Evolutionary conservation across 2,888 invertebrate species (phyloP).

Genomic region (Linnaemya tessellans): DNA sequence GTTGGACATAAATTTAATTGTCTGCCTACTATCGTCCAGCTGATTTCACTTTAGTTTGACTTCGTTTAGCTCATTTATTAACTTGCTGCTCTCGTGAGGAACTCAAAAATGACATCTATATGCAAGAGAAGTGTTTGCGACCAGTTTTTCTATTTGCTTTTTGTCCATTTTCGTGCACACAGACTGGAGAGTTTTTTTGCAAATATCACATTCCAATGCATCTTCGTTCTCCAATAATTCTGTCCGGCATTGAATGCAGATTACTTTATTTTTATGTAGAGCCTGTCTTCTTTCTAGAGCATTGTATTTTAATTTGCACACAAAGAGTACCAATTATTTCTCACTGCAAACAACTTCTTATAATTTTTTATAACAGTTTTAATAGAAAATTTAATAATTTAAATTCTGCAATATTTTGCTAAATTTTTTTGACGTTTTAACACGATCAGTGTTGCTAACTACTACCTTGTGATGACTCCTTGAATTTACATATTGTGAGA

Average conservation of each 20-base stretch:
- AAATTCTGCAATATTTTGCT: no score
- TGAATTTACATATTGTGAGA: no score
- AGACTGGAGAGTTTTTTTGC: no score
- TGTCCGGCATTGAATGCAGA: conserved; percentile 18
- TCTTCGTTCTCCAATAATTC: conserved; percentile 15
- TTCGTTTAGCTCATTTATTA: not conserved
- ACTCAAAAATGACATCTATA: not conserved
- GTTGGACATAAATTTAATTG: conserved; percentile 2
- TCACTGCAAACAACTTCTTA: not conserved
- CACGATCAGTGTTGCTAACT: not conserved
- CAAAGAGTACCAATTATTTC: not conserved
- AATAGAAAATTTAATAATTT: not conserved
- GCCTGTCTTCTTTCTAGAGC: not conserved
- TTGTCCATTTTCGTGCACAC: not conserved
- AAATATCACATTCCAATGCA: not conserved
- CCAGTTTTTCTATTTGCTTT: not conserved
- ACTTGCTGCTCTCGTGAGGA: not conserved
- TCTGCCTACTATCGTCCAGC: not conserved
- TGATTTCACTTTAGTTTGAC: not conserved
- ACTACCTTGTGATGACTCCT: no score
- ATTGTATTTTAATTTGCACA: not conserved
- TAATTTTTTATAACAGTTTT: not conserved
- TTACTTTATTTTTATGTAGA: conserved; percentile 21
- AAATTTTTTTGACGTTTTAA: no score
- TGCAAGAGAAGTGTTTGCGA: not conserved